Evolutionary conservation across 2,888 invertebrate genomes (phyloP), one percentile per base, ranked within the genome.

Genomic region (Andrena praecox): DNA sequence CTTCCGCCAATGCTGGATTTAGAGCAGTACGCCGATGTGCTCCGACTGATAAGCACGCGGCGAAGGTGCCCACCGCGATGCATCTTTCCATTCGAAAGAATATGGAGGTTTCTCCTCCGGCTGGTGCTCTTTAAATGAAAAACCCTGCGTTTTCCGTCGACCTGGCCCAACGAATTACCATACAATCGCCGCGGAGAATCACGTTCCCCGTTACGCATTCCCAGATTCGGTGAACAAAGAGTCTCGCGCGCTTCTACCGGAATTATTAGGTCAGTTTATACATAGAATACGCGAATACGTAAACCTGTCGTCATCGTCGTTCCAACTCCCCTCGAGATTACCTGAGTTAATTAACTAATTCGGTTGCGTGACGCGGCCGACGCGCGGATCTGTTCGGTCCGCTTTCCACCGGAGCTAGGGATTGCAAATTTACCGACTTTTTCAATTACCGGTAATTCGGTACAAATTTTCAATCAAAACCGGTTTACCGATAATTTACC

Each of bases 1-100:
- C 89, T 89, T 89, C 90, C 89, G 89, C 79, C 78, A 84, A 87
- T 84, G 80, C 79, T 87, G 82, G 80, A 89, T 89, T 88, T 82
- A 89, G 85, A 88, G 82, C 85, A 80, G 81, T 59, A 68, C 33
- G 62, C 64, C 66, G 84, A 82, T 85, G 85, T 64, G 82, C 78
- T 48, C 29, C 70, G 82, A 76, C 77, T 82, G 80, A 87, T 87
- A 88, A 88, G 52, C 71, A n/a, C 33, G 20, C 48, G 48, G 33
- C 52, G 27, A 24, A 35, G 56, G 20, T 31, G 68, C 70, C n/a
- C 52, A 24, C 16, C 24, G 12, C 31, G 42, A 76, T 77, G 50
- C 78, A 85, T 85, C 82, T 85, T 78, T 76, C 84, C 80, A 54
- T 84, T 4, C 54, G 67, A 82, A 63, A 68, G 74, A 71, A 62